Percentiles rank a stretch among this genome's conserved stretches.
phyloP scores from a whole-genome alignment of 2,113 vertebrate species.

The Cheirogaleus medius region DNA sequence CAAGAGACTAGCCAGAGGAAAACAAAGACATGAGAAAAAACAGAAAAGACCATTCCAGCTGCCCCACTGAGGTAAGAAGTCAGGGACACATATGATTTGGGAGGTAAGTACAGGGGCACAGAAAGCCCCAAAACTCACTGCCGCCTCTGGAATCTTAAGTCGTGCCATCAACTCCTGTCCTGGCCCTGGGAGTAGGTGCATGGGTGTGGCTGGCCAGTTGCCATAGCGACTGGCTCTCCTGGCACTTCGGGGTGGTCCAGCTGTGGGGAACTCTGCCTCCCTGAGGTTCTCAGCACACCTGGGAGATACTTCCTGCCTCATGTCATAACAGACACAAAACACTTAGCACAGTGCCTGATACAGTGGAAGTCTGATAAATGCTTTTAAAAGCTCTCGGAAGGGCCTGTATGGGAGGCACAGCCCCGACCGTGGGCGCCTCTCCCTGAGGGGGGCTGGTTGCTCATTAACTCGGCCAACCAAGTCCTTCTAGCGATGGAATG shows the following conservation, averaged over 20 bases:
- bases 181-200: not conserved
- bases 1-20: not conserved
- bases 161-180: not conserved
- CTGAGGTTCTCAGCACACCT: not conserved
- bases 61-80: not conserved
- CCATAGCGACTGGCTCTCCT: not conserved
- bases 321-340: not conserved
- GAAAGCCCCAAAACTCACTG: not conserved
- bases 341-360: not conserved
- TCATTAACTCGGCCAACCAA: constrained; percentile 29
- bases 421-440: not conserved
- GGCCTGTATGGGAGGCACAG: not conserved
- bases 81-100: not conserved
- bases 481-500: not conserved
- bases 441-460: not conserved
- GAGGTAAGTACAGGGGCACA: not conserved
- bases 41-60: not conserved
- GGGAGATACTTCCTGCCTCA: not conserved
- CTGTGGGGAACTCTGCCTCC: not conserved
- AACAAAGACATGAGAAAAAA: not conserved
- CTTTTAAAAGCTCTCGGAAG: constrained; percentile 8
- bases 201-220: not conserved
- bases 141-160: not conserved
- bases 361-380: not conserved
- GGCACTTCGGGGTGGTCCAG: not conserved